Conservation (phyloP, 2,113 vertebrate species). For the Siniperca chuatsi region DNA sequence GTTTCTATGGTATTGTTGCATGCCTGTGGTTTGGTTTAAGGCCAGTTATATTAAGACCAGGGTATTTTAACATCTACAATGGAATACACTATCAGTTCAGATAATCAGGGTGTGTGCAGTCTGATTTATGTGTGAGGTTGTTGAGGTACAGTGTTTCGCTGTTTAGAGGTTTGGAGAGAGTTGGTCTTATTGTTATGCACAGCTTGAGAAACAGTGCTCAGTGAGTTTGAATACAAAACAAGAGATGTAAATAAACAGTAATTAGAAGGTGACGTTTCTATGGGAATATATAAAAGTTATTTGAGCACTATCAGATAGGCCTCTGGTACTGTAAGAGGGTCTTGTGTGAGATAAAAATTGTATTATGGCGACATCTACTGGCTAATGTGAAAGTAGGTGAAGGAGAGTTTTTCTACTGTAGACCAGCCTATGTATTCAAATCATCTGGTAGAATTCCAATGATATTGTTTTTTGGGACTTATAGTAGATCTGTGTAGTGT, state of each 20-base stretch:
- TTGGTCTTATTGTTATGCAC: slow-evolving; percentile 5
- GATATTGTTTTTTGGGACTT: background rate
- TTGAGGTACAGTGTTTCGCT: background rate
- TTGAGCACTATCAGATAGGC: background rate
- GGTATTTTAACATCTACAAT: slow-evolving; percentile 53
- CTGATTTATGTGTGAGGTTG: slow-evolving; percentile 56
- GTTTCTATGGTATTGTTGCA: slow-evolving; percentile 60
- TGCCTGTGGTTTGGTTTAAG: slow-evolving; percentile 66
- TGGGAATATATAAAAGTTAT: slow-evolving; percentile 22
- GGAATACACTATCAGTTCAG: slow-evolving; percentile 27
- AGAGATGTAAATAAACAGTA: slow-evolving; percentile 40
- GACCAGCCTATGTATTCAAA: background rate
- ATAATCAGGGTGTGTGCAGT: slow-evolving; percentile 39
- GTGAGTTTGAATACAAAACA: slow-evolving; percentile 5
- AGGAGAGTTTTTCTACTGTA: background rate
- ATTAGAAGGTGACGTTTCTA: slow-evolving; percentile 33
- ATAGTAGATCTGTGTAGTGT: background rate
- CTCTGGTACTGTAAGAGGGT: background rate
- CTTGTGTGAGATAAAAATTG: slow-evolving; percentile 22
- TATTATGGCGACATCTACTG: slow-evolving; percentile 73
- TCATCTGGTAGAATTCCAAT: background rate
- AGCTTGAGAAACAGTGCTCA: background rate
- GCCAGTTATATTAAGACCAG: slow-evolving; percentile 71
- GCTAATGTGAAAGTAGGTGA: slow-evolving; percentile 2
- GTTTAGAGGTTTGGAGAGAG: background rate